These are phyloP conservation scores for Bradypus variegatus DNA, from an alignment of 2,797 vertebrate genomes.

Conservation along the genomic window DNA sequence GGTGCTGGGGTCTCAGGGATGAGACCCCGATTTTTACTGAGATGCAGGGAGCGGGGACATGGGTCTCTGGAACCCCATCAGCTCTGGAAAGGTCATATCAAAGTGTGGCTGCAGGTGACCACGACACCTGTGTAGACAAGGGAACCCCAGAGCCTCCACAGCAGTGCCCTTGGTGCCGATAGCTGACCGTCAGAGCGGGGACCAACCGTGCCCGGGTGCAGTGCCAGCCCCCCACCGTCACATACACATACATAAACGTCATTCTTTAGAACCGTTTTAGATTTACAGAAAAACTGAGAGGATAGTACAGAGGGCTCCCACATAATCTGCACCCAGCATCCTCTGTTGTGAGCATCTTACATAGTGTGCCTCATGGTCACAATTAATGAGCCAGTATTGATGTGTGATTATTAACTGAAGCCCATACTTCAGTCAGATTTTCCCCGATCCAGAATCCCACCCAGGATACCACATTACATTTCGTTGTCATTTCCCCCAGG, in stretches of 20 bases:
- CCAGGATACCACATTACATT: background rate
- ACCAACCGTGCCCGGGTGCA: accelerated
- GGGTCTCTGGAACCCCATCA: too few relatives aligned
- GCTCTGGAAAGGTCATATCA: background rate
- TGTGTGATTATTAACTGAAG: background rate
- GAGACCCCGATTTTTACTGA: background rate
- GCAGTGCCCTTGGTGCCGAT: background rate
- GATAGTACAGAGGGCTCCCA: background rate
- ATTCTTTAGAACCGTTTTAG: background rate
- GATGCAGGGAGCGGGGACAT: accelerated
- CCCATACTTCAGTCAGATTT: too few relatives aligned
- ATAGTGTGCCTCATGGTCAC: background rate
- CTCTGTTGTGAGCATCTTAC: background rate
- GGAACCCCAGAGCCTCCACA: accelerated
- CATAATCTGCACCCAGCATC: background rate
- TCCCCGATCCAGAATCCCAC: too few relatives aligned
- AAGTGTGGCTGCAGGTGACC: accelerated
- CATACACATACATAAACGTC: too few relatives aligned
- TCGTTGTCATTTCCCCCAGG: background rate
- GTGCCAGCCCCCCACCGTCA: too few relatives aligned
- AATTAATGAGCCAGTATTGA: background rate
- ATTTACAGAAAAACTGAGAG: background rate
- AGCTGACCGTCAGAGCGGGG: too few relatives aligned
- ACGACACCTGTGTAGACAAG: background rate
- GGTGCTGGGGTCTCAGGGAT: background rate